phyloP scores from a whole-genome alignment of 2,888 invertebrate genomes.

The Ischnura elegans region DNA sequence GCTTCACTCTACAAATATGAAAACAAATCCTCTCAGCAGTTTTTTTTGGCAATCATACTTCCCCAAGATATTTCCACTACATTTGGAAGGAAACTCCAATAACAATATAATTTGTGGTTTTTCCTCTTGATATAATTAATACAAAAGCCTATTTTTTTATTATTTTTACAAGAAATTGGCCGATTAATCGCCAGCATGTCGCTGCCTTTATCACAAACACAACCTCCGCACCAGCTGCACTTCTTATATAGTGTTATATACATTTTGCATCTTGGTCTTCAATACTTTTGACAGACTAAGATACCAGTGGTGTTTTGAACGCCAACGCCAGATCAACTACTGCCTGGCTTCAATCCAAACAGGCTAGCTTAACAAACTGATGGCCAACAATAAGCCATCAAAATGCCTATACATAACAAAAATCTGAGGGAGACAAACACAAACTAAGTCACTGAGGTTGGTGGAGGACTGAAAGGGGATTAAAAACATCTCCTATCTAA shows the following conservation, averaged over 20 bases:
- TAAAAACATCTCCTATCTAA: slow-evolving; percentile 40
- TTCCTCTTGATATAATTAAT: slow-evolving; percentile 57
- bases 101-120: slow-evolving; percentile 61
- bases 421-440: slow-evolving; percentile 42
- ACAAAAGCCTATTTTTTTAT: slow-evolving; percentile 64
- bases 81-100: slow-evolving; percentile 67
- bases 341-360: slow-evolving; percentile 63
- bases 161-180: slow-evolving; percentile 65
- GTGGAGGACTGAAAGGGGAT: slow-evolving; percentile 59
- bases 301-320: slow-evolving; percentile 65
- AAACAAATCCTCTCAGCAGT: slow-evolving; percentile 65
- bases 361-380: slow-evolving; percentile 64
- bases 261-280: slow-evolving; percentile 61
- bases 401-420: slow-evolving; percentile 60
- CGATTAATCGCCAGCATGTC: slow-evolving; percentile 58
- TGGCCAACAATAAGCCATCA: slow-evolving; percentile 56
- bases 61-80: slow-evolving; percentile 58
- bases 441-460: slow-evolving; percentile 63
- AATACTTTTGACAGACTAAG: slow-evolving; percentile 40
- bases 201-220: slow-evolving; percentile 67
- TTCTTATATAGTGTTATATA: slow-evolving; percentile 66
- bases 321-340: slow-evolving; percentile 62
- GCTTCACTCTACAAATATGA: slow-evolving; percentile 62
- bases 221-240: slow-evolving; percentile 67
- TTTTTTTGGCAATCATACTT: slow-evolving; percentile 50